These are phyloP conservation scores for Phorcus lineatus DNA, from an alignment of 2,888 invertebrate genomes.

Conservation along the genomic window DNA sequence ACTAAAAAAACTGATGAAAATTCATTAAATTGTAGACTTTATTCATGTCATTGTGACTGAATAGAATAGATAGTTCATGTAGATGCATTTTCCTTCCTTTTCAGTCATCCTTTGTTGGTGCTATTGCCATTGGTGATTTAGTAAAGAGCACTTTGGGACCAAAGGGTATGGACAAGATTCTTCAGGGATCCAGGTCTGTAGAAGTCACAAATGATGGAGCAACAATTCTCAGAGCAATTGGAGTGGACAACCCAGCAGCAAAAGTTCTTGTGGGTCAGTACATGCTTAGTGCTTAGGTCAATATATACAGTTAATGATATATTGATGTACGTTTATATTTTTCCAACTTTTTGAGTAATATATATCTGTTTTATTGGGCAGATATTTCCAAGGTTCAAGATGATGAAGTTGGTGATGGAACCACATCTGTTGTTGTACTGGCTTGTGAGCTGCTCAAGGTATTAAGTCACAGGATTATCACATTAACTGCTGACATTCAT, in stretches of 20 bases:
- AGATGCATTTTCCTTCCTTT: slow-evolving; percentile 45
- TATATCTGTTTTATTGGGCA: slow-evolving; percentile 51
- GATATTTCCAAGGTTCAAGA: slow-evolving; percentile 99
- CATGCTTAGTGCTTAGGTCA: no score
- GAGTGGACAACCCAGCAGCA: slow-evolving; percentile 98
- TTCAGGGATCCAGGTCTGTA: slow-evolving; percentile 79
- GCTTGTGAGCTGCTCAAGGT: slow-evolving; percentile 92
- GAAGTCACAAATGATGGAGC: slow-evolving; percentile 99
- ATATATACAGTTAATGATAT: not conserved
- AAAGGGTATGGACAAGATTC: slow-evolving; percentile 91
- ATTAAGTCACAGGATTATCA: slow-evolving; percentile 26
- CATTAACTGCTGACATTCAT: not conserved
- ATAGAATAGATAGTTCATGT: not conserved
- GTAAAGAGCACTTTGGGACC: slow-evolving; percentile 98
- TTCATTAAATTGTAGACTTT: no score
- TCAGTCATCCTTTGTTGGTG: slow-evolving; percentile 95
- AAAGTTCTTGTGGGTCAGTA: slow-evolving; percentile 90
- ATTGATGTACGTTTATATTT: no score
- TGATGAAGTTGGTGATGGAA: slow-evolving; percentile 99
- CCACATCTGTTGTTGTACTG: slow-evolving; percentile 98
- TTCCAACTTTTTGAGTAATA: not conserved
- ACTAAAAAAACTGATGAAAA: not conserved
- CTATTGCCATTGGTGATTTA: slow-evolving; percentile 98
- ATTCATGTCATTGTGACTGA: no score
- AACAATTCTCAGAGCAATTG: slow-evolving; percentile 95